These are phyloP conservation scores for Diogma glabrata DNA, from an alignment of 2,888 invertebrate genomes.

Conservation along the genomic window DNA sequence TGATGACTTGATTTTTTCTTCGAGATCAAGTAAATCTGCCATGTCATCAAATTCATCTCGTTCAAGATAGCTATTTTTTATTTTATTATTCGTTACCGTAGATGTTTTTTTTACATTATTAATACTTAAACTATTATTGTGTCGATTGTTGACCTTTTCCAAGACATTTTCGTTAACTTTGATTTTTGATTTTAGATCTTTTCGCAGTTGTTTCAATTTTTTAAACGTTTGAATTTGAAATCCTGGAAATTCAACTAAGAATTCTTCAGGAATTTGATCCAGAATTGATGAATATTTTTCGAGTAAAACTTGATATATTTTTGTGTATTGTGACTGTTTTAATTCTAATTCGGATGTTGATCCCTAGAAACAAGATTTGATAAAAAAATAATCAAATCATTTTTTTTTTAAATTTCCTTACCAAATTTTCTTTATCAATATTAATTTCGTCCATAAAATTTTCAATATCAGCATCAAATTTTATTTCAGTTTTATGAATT, in stretches of 20 bases:
- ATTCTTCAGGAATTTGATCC: slow-evolving; percentile 49
- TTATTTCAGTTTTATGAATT: not conserved
- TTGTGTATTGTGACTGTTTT: not conserved
- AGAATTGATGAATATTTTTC: slow-evolving; percentile 51
- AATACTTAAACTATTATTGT: not conserved
- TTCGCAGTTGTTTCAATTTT: slow-evolving; percentile 44
- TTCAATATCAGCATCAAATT: not conserved
- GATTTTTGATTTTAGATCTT: slow-evolving; percentile 45
- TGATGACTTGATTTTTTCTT: slow-evolving; percentile 21
- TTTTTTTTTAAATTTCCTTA: too few species aligned
- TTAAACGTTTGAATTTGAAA: slow-evolving; percentile 45
- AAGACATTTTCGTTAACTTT: slow-evolving; percentile 33
- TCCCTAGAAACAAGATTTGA: not conserved
- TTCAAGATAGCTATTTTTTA: not conserved
- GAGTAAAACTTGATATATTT: slow-evolving; percentile 45
- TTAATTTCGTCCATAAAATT: not conserved
- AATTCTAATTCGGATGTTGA: not conserved
- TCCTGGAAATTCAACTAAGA: slow-evolving; percentile 48
- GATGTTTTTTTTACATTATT: not conserved
- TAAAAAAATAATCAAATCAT: too few species aligned
- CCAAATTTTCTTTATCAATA: not conserved
- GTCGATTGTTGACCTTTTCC: not conserved
- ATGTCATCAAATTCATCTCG: slow-evolving; percentile 29
- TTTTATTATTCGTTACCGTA: not conserved
- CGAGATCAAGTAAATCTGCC: slow-evolving; percentile 30